Evolutionary conservation across 2,797 vertebrate genomes (phyloP).

Genomic region (Crocodylus rhombifer): DNA sequence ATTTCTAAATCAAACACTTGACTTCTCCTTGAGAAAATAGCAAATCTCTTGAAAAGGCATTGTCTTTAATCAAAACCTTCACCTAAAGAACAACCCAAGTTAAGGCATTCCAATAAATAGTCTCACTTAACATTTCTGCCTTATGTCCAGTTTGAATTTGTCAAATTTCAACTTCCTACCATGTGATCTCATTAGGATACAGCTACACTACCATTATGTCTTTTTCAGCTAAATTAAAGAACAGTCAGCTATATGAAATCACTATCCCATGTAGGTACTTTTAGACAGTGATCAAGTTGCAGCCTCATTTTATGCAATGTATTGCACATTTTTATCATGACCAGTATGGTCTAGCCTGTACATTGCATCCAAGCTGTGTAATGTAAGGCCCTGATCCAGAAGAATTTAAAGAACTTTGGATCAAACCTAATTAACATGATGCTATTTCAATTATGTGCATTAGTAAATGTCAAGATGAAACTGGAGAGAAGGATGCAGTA

Average conservation of each 20-base stretch:
- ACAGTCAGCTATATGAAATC: neutral
- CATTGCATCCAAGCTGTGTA: fast-evolving
- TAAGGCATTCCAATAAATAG: neutral
- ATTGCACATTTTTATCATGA: neutral
- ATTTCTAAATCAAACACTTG: neutral
- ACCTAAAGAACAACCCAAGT: neutral
- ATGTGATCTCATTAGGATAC: too few species aligned
- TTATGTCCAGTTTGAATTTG: neutral
- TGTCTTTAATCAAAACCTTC: neutral
- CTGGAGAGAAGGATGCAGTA: neutral
- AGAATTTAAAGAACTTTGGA: neutral
- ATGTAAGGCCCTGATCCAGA: neutral
- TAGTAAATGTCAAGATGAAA: neutral
- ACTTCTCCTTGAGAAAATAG: neutral
- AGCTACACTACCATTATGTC: neutral
- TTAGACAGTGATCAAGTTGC: neutral
- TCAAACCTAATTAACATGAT: neutral
- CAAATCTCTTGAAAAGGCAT: neutral
- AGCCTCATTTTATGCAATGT: neutral
- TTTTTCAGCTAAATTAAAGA: neutral
- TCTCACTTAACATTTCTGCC: neutral
- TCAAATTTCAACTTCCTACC: neutral
- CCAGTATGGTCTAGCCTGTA: neutral
- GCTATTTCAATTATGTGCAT: neutral
- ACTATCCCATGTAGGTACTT: neutral